A percentile compares a stretch with the other conserved stretches of the same genome.
Evolutionary conservation across 1,140 invertebrate genomes (phyloP).

Genomic region (Cotesia glomerata): DNA sequence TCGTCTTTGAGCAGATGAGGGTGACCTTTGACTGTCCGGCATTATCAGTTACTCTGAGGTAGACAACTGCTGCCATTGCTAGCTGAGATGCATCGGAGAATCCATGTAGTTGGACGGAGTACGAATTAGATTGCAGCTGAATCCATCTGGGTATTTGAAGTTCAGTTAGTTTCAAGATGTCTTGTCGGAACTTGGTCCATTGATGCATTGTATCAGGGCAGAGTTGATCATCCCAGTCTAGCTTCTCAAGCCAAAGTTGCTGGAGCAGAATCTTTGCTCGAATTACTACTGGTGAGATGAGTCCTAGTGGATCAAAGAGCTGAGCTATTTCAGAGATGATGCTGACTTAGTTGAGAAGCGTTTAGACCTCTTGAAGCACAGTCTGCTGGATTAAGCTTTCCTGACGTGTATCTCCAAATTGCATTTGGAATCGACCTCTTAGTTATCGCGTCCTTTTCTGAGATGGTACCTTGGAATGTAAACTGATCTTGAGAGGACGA

Average conservation of each 20-base stretch:
- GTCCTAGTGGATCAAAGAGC: constrained; percentile 31
- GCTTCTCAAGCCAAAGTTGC: constrained; percentile 33
- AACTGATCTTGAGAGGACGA: too few species aligned
- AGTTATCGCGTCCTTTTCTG: not conserved
- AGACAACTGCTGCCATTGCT: too few species aligned
- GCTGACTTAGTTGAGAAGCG: not conserved
- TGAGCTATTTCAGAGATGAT: constrained; percentile 26
- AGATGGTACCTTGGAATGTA: constrained; percentile 5
- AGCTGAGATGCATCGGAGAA: too few species aligned
- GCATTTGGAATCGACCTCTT: constrained; percentile 9
- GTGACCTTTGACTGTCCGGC: too few species aligned
- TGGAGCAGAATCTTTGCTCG: constrained; percentile 33
- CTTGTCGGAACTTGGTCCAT: constrained; percentile 17
- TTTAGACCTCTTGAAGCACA: constrained; percentile 7
- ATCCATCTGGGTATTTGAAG: not conserved
- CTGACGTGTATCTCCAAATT: not conserved
- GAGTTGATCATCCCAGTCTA: constrained; percentile 32
- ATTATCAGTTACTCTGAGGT: too few species aligned
- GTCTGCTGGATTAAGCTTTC: constrained; percentile 13
- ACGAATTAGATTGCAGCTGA: too few species aligned
- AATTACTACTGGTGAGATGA: constrained; percentile 27
- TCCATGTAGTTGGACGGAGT: too few species aligned
- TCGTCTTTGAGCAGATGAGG: constrained; percentile 7
- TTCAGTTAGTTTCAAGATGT: constrained; percentile 18
- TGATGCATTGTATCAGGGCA: not conserved